Conservation (phyloP, 2,797 vertebrate species). For the Knipowitschia caucasica region DNA sequence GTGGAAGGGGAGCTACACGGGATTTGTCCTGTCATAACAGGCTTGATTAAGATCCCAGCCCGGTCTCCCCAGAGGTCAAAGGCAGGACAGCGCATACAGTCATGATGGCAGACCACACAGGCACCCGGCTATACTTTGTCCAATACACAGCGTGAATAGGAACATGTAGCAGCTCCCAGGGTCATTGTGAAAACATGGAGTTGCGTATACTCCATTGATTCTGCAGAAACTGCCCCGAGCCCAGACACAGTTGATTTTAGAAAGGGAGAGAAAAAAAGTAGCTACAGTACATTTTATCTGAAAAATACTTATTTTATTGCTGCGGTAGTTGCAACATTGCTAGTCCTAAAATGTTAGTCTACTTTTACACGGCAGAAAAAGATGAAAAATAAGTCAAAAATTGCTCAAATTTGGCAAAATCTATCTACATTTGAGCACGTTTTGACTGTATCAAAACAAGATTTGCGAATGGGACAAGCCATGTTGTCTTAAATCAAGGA, state of each 20-base stretch:
- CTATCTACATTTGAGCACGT: no score
- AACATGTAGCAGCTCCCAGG: not conserved
- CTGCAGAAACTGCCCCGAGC: not conserved
- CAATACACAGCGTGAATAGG: constrained; percentile 4
- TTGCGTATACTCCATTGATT: constrained; percentile 1
- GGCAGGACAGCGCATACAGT: constrained; percentile 28
- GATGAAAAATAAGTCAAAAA: no score
- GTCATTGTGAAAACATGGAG: not conserved
- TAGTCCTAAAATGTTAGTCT: not conserved
- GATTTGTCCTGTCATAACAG: constrained; percentile 65
- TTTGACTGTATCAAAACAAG: no score
- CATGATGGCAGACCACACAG: constrained; percentile 6
- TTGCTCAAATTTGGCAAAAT: no score
- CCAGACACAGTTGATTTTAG: not conserved
- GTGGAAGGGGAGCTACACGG: constrained; percentile 44
- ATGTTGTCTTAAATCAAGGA: no score
- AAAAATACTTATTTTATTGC: not conserved
- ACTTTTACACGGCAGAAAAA: no score
- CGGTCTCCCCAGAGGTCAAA: constrained; percentile 50
- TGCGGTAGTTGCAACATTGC: not conserved
- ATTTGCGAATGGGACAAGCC: no score
- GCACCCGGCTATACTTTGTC: not conserved
- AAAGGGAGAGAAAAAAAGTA: not conserved
- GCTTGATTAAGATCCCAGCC: constrained; percentile 64
- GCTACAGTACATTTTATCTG: not conserved